A percentile compares a stretch with the other conserved stretches of the same genome.
Evolutionary conservation across 2,113 vertebrate genomes (phyloP).

Genomic region (Chrysemys picta): DNA sequence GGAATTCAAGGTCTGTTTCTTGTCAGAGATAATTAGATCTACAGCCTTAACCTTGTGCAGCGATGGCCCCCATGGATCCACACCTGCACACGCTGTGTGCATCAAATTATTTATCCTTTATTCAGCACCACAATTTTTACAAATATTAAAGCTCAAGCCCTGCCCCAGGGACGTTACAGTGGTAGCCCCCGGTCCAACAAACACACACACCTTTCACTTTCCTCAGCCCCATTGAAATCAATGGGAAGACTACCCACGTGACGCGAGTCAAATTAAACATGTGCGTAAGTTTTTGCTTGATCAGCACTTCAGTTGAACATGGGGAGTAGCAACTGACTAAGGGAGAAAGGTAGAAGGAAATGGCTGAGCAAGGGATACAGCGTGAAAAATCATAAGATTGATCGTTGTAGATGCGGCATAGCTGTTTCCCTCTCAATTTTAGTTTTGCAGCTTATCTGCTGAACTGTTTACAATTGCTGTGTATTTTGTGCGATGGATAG

Average conservation of each 20-base stretch:
- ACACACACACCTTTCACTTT: neutral
- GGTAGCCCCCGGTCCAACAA: accelerated
- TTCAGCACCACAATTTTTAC: neutral
- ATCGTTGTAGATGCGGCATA: neutral
- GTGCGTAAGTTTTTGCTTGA: neutral
- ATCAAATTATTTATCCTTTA: neutral
- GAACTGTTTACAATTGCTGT: neutral
- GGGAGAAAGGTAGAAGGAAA: neutral
- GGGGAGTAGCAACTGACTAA: neutral
- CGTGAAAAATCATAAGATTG: neutral
- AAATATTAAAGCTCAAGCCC: neutral
- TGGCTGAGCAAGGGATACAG: neutral
- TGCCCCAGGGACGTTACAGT: neutral
- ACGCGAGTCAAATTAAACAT: neutral
- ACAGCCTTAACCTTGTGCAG: neutral
- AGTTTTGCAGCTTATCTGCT: neutral
- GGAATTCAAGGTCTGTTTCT: neutral
- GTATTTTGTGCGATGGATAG: neutral
- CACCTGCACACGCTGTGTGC: neutral
- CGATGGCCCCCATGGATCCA: neutral
- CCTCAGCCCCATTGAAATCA: neutral
- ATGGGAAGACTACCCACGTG: neutral
- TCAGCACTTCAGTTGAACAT: neutral
- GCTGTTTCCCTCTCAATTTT: neutral
- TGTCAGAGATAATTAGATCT: neutral